phyloP scores from a whole-genome alignment of 2,113 vertebrate genomes.

The Engraulis encrasicolus region DNA sequence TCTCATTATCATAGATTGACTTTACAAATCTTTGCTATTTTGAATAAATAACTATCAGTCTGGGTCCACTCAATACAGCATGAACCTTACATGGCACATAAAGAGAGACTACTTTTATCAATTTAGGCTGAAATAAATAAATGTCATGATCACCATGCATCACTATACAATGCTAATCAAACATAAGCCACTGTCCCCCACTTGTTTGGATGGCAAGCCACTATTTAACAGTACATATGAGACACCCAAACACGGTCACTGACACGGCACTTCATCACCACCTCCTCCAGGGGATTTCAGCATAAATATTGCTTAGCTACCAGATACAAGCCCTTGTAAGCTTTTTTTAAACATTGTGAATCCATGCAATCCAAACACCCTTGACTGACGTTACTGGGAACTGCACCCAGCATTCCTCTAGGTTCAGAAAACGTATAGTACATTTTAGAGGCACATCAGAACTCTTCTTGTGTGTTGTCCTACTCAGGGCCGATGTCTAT shows the following conservation, averaged over 20 bases:
- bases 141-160: neutral
- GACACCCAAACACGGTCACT: neutral
- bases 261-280: neutral
- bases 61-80: neutral
- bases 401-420: neutral
- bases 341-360: neutral
- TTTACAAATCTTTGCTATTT: neutral
- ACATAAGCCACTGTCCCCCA: neutral
- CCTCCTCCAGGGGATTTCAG: neutral
- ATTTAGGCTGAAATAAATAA: neutral
- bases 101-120: neutral
- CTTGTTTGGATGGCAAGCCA: neutral
- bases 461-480: neutral
- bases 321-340: neutral
- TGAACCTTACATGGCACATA: neutral
- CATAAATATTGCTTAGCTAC: neutral
- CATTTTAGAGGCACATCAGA: constrained; percentile 1
- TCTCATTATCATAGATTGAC: constrained; percentile 40
- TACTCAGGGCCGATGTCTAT: neutral
- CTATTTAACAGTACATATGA: neutral
- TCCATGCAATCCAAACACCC: neutral
- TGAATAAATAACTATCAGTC: neutral
- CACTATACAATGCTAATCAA: neutral
- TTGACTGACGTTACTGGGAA: constrained; percentile 18
- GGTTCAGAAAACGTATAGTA: neutral